A percentile compares a stretch with the other conserved stretches of the same genome.
Evolutionary conservation across 2,113 vertebrate species (phyloP).

Genomic region (Crocuta crocuta): DNA sequence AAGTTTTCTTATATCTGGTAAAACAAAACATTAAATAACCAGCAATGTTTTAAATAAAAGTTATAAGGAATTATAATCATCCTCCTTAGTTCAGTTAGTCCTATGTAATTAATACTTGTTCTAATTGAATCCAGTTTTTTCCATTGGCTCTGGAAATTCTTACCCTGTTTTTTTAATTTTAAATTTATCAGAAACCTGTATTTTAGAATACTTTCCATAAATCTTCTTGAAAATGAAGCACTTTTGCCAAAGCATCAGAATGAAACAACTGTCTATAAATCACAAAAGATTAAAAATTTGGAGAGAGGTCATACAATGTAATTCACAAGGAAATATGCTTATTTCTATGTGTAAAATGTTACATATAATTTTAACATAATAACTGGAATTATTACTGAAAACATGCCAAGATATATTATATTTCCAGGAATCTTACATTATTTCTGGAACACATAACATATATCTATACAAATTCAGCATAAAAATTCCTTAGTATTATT

Average conservation of each 20-base stretch:
- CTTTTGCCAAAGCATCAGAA: neutral
- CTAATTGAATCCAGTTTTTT: neutral
- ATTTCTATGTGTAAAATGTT: neutral
- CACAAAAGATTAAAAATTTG: neutral
- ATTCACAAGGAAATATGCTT: neutral
- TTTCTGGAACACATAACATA: neutral
- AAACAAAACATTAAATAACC: neutral
- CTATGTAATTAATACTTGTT: neutral
- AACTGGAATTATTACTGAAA: neutral
- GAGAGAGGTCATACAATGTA: neutral
- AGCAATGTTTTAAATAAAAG: neutral
- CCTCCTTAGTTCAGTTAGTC: neutral
- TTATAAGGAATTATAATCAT: neutral
- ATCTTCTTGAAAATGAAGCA: neutral
- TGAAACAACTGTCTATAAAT: neutral
- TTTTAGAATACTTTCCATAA: neutral
- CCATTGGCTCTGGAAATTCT: neutral
- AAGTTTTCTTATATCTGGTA: neutral
- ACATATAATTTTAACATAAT: neutral
- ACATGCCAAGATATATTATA: neutral
- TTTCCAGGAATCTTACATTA: neutral
- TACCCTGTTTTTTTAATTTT: neutral
- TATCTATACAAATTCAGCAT: neutral
- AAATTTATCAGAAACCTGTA: neutral
- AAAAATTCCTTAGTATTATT: neutral